These are phyloP conservation scores for Epizoanthus stellaris DNA, from an alignment of 92 coral and sea anemone genomes.

Conservation along the genomic window DNA sequence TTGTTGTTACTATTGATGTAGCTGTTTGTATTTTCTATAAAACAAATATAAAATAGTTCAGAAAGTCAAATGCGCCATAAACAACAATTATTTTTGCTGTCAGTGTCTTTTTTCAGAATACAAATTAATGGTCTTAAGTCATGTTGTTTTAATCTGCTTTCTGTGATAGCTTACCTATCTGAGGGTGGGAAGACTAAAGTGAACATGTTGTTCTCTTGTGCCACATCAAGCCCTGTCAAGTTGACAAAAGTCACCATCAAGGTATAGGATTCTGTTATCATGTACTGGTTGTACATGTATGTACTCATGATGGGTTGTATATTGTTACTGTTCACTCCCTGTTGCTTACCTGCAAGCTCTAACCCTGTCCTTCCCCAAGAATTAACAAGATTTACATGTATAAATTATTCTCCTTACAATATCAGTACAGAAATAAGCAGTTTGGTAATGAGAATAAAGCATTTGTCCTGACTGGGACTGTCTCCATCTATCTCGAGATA, in stretches of 20 bases:
- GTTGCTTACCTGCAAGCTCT: too few relatives aligned
- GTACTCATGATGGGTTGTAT: neutral
- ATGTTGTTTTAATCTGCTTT: neutral
- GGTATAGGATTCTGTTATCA: constrained; percentile 47
- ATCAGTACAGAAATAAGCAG: neutral
- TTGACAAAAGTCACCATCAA: constrained; percentile 87
- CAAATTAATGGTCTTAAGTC: neutral
- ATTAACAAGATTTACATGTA: too few relatives aligned
- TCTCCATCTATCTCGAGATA: too few relatives aligned
- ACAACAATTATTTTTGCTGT: too few relatives aligned
- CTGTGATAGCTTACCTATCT: constrained; percentile 78
- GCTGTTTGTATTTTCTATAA: too few relatives aligned
- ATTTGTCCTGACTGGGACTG: too few relatives aligned
- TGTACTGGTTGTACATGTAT: neutral
- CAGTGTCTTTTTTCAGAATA: too few relatives aligned
- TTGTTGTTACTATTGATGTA: too few relatives aligned
- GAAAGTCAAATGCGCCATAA: too few relatives aligned
- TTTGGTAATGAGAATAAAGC: neutral
- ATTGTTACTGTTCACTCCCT: too few relatives aligned
- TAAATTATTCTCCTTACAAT: neutral
- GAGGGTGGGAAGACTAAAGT: constrained; percentile 87
- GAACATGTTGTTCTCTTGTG: constrained; percentile 87
- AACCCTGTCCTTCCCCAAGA: too few relatives aligned
- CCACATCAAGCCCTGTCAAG: constrained; percentile 84
- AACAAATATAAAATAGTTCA: too few relatives aligned